Evolutionary conservation across 2,888 invertebrate genomes (phyloP), one percentile per base, ranked within the genome.

Genomic region (Deilephila porcellus): DNA sequence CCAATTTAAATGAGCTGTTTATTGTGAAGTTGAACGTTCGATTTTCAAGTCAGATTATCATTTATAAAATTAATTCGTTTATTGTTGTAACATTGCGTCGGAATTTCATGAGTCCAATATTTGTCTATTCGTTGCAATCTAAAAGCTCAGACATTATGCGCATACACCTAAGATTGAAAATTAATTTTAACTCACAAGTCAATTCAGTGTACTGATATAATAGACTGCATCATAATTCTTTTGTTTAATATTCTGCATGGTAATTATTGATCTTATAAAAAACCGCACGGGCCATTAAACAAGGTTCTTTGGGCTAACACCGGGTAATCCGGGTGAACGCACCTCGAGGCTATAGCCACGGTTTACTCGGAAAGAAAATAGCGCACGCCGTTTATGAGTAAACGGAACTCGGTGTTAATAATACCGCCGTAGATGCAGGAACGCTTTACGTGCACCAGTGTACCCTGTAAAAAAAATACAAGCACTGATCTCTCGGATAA

Each of bases 381-480:
- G 86, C 83, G 81, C 79, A 82, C 79, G 80, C 75, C 86, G 82
- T 86, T 89, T 88, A 89, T 85, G 85, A 84, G 82, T 82, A 78
- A 85, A 79, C 83, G 84, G 81, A 84, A 85, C 84, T 81, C 79
- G 78, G 82, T 78, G 81, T 82, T 89, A 89, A 89, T 88, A 88
- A 88, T 85, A 80, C 74, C 73, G 63, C 75, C 79, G 71, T 72
- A 77, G 81, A 85, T 81, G 81, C 82, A 81, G 81, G 81, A 82
- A 84, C 76, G 80, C 56, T 72, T 78, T 78, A 78, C 76, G 77
- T 76, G 32, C 45, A 34, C 64, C 19, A 75, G 74, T 76, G 75
- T 77, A 76, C 76, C 76, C 78, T 64, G 64, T 37, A 56, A 59
- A 25, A 14, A n/a, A 64, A 64, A 59, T 56, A 20, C n/a, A 29